Evolutionary conservation across 2,888 invertebrate species (phyloP).

Genomic region (Caenorhabditis drosophilae): DNA sequence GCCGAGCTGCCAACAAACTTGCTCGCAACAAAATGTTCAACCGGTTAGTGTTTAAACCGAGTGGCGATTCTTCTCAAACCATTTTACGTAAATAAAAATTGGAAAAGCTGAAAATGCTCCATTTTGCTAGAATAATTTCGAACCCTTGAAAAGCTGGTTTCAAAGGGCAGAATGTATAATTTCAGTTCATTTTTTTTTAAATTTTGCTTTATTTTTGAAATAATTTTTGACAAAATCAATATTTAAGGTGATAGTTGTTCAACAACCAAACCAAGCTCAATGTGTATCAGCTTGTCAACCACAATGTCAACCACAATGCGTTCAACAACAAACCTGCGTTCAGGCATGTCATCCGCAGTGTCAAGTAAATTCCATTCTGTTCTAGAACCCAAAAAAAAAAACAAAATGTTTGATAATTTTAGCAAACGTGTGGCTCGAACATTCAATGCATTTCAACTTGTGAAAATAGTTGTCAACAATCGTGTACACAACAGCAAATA

Average conservation of each 20-base stretch:
- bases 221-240: no score
- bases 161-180: no score
- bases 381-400: background rate
- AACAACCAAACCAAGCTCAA: slow-evolving; percentile 25
- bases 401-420: slow-evolving; percentile 1
- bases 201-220: no score
- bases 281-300: slow-evolving; percentile 51
- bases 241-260: slow-evolving; percentile 35
- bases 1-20: slow-evolving; percentile 58
- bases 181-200: no score
- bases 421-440: slow-evolving; percentile 39
- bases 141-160: no score
- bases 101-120: no score
- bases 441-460: slow-evolving; percentile 41
- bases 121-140: no score
- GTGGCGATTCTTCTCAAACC: no score
- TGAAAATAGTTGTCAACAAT: slow-evolving; percentile 49
- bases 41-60: no score
- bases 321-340: slow-evolving; percentile 46
- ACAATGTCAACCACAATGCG: slow-evolving; percentile 37
- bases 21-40: slow-evolving; percentile 54
- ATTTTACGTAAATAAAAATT: no score
- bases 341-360: slow-evolving; percentile 51
- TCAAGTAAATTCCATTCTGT: slow-evolving; percentile 28
- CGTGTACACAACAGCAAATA: slow-evolving; percentile 51